Evolutionary conservation across 2,797 vertebrate genomes (phyloP).

Genomic region (Parauchenoglanis punctatus): DNA sequence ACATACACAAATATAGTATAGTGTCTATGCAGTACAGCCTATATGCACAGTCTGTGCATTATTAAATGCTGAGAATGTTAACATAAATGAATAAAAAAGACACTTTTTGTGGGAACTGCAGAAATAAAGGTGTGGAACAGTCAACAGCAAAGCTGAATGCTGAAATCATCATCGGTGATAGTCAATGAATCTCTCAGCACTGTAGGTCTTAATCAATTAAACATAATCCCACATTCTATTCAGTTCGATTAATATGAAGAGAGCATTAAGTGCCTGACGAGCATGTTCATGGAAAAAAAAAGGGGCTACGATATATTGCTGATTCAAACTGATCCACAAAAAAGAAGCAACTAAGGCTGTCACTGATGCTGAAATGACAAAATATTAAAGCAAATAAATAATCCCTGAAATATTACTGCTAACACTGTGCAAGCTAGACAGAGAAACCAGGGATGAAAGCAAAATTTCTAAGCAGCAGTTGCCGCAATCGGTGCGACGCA

Average conservation of each 20-base stretch:
- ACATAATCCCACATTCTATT: constrained; percentile 36
- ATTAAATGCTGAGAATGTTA: not conserved
- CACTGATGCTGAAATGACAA: constrained; percentile 40
- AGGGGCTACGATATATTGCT: constrained; percentile 1
- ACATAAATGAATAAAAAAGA: not conserved
- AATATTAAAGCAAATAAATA: constrained; percentile 40
- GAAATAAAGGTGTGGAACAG: not conserved
- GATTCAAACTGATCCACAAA: constrained; percentile 22
- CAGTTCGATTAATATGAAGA: constrained; percentile 28
- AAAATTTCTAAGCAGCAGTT: constrained; percentile 32
- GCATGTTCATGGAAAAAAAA: not conserved
- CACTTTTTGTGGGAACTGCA: not conserved
- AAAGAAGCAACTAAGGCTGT: constrained; percentile 18
- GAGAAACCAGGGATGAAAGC: constrained; percentile 40
- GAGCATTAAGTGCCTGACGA: constrained; percentile 24
- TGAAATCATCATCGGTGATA: constrained; percentile 43
- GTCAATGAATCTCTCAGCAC: constrained; percentile 49
- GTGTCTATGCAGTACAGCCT: not conserved
- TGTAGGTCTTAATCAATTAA: constrained; percentile 51
- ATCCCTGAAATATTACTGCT: constrained; percentile 20
- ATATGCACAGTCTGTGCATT: not conserved
- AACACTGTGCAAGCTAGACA: constrained; percentile 37
- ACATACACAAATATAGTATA: not conserved
- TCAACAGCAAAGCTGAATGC: constrained; percentile 4
- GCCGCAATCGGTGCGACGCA: constrained; percentile 3